A percentile compares a stretch with the other conserved stretches of the same genome.
These are phyloP conservation scores for Sebastes umbrosus DNA, from an alignment of 2,797 vertebrate species.

Conservation along the genomic window DNA sequence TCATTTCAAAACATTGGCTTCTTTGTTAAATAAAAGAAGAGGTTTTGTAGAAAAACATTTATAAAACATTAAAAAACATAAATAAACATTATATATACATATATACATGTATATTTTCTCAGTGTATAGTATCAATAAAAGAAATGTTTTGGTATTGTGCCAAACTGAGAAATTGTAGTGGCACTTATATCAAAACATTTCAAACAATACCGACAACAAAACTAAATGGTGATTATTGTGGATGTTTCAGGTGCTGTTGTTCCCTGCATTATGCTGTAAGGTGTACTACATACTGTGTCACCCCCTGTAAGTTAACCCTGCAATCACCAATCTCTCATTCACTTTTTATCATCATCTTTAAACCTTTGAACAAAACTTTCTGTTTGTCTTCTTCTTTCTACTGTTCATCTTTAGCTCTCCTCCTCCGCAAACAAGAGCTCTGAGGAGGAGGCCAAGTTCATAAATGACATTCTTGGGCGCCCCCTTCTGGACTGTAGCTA, in stretches of 20 bases:
- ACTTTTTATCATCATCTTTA: not conserved
- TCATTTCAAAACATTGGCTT: not conserved
- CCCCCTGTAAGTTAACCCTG: not conserved
- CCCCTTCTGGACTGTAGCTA: slow-evolving; percentile 67
- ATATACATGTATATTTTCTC: not conserved
- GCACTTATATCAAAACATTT: not conserved
- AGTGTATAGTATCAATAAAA: not conserved
- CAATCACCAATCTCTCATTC: not conserved
- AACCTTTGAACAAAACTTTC: not conserved
- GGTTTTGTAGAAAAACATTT: not conserved
- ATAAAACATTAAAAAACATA: too few species aligned
- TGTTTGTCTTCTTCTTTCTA: not conserved
- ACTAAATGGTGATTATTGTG: not conserved
- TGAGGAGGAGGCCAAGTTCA: not conserved
- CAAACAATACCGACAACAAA: not conserved
- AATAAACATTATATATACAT: too few species aligned
- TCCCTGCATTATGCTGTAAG: not conserved
- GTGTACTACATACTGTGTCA: not conserved
- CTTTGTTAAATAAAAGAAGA: not conserved
- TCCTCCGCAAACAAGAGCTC: not conserved
- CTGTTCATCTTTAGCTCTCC: not conserved
- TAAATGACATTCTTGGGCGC: slow-evolving; percentile 71
- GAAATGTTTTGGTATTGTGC: not conserved
- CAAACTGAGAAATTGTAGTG: not conserved
- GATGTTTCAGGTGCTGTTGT: not conserved